Percentiles rank a stretch among this genome's conserved stretches.
phyloP scores from a whole-genome alignment of 2,113 vertebrate genomes.

The Ceyx melanurus region DNA sequence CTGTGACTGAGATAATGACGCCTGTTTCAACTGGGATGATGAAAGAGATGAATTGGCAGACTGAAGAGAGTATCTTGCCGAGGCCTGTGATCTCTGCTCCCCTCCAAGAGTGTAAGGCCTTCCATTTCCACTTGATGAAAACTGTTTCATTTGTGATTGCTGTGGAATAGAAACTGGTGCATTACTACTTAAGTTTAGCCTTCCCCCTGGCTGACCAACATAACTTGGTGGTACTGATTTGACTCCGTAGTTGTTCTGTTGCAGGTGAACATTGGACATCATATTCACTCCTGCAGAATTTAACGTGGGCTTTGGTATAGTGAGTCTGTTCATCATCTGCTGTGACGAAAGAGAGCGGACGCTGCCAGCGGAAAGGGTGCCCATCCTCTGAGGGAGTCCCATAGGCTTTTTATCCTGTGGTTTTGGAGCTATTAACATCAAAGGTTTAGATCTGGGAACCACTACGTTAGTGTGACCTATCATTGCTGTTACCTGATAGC shows the following conservation, averaged over 20 bases:
- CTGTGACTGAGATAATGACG: constrained; percentile 79
- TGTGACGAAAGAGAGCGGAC: constrained; percentile 86
- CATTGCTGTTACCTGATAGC: constrained; percentile 98
- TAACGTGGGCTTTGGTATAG: constrained; percentile 89
- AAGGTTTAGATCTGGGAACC: constrained; percentile 90
- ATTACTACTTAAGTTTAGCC: constrained; percentile 84
- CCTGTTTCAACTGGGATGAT: constrained; percentile 81
- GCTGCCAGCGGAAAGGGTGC: constrained; percentile 82
- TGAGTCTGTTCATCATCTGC: constrained; percentile 87
- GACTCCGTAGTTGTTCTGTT: constrained; percentile 86
- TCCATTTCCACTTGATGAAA: constrained; percentile 83
- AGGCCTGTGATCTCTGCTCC: constrained; percentile 77
- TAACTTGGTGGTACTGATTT: constrained; percentile 82
- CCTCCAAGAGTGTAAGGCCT: constrained; percentile 79
- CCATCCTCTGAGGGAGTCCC: constrained; percentile 88
- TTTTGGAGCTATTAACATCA: constrained; percentile 91
- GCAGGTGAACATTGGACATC: constrained; percentile 87
- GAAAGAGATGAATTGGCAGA: constrained; percentile 80
- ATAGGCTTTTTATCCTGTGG: constrained; percentile 88
- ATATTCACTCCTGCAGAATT: constrained; percentile 84
- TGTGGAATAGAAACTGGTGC: constrained; percentile 88
- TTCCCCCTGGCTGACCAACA: constrained; percentile 83
- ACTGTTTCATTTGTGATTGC: constrained; percentile 91
- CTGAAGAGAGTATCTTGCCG: constrained; percentile 79
- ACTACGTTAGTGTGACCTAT: constrained; percentile 98